Evolutionary conservation across 2,797 vertebrate genomes (phyloP).

Genomic region (Gouania willdenowi): DNA sequence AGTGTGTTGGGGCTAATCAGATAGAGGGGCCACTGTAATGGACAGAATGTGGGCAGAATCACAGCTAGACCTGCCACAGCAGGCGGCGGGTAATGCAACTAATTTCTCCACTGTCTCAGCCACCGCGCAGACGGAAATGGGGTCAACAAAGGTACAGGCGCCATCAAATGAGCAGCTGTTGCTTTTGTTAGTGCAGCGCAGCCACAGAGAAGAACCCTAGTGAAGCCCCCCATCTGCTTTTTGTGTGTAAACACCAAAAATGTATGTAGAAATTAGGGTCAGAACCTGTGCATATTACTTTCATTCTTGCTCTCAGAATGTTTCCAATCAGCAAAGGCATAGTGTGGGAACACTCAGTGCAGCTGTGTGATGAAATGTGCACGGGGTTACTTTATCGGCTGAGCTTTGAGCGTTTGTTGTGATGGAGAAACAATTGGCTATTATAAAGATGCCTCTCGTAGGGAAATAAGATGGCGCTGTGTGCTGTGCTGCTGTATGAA

Average conservation of each 20-base stretch:
- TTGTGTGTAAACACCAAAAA: conserved; percentile 72
- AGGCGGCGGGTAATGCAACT: conserved; percentile 92
- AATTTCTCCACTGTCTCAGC: conserved; percentile 93
- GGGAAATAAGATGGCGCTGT: conserved; percentile 67
- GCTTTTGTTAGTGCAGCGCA: conserved; percentile 72
- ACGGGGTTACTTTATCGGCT: conserved; percentile 59
- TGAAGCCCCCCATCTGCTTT: conserved; percentile 38
- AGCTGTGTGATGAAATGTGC: conserved; percentile 69
- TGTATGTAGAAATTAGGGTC: conserved; percentile 80
- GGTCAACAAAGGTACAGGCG: conserved; percentile 91
- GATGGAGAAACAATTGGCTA: conserved; percentile 78
- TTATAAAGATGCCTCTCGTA: conserved; percentile 68
- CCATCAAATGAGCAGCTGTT: conserved; percentile 92
- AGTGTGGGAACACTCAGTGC: conserved; percentile 59
- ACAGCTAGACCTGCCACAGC: conserved; percentile 88
- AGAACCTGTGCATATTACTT: conserved; percentile 76
- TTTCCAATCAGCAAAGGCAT: conserved; percentile 45
- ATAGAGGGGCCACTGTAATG: conserved; percentile 95
- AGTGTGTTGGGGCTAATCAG: conserved; percentile 97
- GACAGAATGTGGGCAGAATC: conserved; percentile 98
- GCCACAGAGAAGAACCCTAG: conserved; percentile 69
- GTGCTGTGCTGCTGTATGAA: conserved; percentile 44
- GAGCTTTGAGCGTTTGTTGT: conserved; percentile 53
- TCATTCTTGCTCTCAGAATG: conserved; percentile 59
- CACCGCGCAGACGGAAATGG: conserved; percentile 86